Base-by-base conservation (phyloP, 2,888 invertebrate genomes). In the Erpobdella octoculata region DNA sequence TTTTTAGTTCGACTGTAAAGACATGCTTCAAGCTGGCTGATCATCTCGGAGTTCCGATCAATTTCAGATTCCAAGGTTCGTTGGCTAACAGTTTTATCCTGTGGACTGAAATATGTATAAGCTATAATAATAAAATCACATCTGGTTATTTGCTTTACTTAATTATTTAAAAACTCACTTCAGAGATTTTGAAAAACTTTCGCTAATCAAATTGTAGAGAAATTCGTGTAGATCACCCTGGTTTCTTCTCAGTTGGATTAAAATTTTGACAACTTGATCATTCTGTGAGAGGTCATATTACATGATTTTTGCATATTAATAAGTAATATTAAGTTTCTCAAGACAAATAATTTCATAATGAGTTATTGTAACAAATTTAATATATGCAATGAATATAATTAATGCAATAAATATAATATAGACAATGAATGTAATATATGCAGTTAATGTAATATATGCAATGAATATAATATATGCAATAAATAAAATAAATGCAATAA, bases 181-280 rank as follows among this genome's bases (percentile, higher is more conserved):
- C n/a, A n/a, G n/a, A n/a, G n/a, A 53, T 28, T 53, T 28, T 53
- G 53, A 53, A 53, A 25, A 25, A 6, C 53, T 28, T 1, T n/a
- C n/a, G 5, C 21, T 15, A 0, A 31, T 62, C 28, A 62, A 31
- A 1, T 33, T 62, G 31, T 62, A 62, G 1, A 35, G 35, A 8
- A 35, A 4, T 31, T 62, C 62, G 18, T 62, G 62, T 5, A 62
- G 62, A 12, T n/a, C 12, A 4, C 28, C 31, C 35, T 62, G 62
- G 31, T 62, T 31, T 31, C 62, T 62, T 62, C 62, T 25, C 62
- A 62, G 31, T 12, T 62, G 62, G 33, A 62, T 62, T 35, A 62
- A 35, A 8, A 62, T n/a, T 62, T 62, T 28, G n/a, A 62, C 31
- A n/a, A 62, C n/a, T 15, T 53, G 53, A 25, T 53, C 53, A 21